A percentile compares a stretch with the other conserved stretches of the same genome.
These are phyloP conservation scores for Hippolais icterina DNA, from an alignment of 2,113 vertebrate species.

Conservation along the genomic window DNA sequence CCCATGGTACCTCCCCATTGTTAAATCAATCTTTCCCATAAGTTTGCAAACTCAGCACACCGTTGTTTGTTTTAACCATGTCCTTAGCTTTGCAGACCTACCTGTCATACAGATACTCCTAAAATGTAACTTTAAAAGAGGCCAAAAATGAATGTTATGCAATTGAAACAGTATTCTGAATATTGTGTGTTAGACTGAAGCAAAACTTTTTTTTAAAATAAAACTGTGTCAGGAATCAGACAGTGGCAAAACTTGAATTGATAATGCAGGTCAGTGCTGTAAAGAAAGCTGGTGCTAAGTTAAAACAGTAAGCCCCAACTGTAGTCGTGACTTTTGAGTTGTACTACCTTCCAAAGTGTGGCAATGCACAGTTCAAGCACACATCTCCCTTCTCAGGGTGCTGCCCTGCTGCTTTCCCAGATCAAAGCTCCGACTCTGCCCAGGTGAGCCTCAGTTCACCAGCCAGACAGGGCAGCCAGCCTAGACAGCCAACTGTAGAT, in stretches of 20 bases:
- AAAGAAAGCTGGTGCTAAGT: background rate
- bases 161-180: background rate
- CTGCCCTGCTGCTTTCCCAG: background rate
- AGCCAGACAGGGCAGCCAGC: background rate
- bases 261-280: background rate
- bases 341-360: background rate
- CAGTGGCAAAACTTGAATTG: background rate
- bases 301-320: background rate
- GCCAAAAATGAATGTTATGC: rapidly evolving
- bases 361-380: background rate
- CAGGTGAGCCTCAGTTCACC: background rate
- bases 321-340: background rate
- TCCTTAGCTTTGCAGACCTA: background rate
- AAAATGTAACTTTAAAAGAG: background rate
- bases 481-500: background rate
- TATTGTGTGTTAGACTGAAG: background rate
- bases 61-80: background rate
- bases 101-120: background rate
- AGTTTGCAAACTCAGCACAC: background rate
- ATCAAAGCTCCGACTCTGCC: background rate
- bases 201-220: background rate
- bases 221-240: background rate
- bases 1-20: rapidly evolving
- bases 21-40: background rate
- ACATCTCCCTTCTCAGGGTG: background rate